These are phyloP conservation scores for Tipula lateralis DNA, from an alignment of 2,888 invertebrate species.

Conservation along the genomic window DNA sequence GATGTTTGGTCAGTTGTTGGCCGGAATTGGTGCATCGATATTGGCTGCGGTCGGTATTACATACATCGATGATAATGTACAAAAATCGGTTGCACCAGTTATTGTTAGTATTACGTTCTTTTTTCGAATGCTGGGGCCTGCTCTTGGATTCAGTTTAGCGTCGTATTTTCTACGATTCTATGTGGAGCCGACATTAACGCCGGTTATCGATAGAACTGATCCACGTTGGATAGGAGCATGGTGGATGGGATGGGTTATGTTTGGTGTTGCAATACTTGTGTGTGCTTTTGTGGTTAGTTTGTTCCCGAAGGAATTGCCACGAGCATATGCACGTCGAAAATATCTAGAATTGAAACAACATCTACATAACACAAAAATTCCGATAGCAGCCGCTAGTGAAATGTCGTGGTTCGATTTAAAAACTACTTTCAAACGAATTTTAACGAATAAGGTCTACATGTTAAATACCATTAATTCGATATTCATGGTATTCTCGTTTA, in stretches of 20 bases:
- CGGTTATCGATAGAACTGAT: conserved; percentile 56
- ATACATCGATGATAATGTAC: conserved; percentile 64
- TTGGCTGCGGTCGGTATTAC: conserved; percentile 63
- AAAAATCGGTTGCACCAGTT: conserved; percentile 60
- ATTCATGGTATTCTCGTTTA: neutral
- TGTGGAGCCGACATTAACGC: conserved; percentile 57
- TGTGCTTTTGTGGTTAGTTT: conserved; percentile 55
- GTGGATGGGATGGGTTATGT: conserved; percentile 66
- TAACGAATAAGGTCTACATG: neutral
- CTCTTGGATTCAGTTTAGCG: conserved; percentile 57
- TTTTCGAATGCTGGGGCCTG: conserved; percentile 51
- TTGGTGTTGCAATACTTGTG: conserved; percentile 53
- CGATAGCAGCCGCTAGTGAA: neutral
- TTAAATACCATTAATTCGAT: neutral
- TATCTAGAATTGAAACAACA: neutral
- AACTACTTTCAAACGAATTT: neutral
- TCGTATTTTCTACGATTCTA: conserved; percentile 48
- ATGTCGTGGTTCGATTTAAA: neutral
- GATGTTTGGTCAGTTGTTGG: conserved; percentile 63
- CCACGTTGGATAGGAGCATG: conserved; percentile 70
- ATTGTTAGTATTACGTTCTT: conserved; percentile 52
- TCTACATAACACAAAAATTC: neutral
- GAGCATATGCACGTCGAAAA: conserved; percentile 52
- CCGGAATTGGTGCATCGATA: conserved; percentile 63
- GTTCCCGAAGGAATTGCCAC: conserved; percentile 58